Conservation (phyloP, 2,113 vertebrate genomes). For the Pungitius pungitius region DNA sequence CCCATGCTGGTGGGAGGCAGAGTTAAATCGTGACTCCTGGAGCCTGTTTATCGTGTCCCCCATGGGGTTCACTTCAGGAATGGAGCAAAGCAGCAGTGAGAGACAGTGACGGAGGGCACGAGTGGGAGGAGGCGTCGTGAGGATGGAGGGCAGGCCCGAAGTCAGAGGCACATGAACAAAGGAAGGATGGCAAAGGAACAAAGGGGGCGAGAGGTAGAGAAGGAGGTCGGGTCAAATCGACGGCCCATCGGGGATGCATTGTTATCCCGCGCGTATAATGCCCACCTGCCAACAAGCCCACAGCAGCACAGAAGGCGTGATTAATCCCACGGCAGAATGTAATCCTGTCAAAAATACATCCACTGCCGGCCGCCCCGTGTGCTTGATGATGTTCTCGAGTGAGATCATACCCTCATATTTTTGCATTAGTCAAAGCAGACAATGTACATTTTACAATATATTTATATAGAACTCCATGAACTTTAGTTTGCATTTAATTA, state of each 20-base stretch:
- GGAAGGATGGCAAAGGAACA: conserved; percentile 35
- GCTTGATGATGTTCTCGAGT: neutral
- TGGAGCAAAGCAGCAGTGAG: conserved; percentile 7
- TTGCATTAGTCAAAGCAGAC: neutral
- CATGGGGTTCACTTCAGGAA: conserved; percentile 23
- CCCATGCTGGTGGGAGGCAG: conserved; percentile 23
- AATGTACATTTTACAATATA: neutral
- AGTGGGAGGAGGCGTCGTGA: neutral
- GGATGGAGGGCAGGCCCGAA: conserved; percentile 2
- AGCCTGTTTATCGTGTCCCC: conserved; percentile 50
- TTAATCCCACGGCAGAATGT: conserved; percentile 35
- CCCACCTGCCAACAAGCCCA: conserved; percentile 41
- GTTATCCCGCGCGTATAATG: conserved; percentile 41
- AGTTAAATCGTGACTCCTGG: conserved; percentile 32
- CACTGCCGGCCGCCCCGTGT: too few relatives aligned
- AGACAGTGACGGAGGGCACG: neutral
- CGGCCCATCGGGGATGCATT: conserved; percentile 35
- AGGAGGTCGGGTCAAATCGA: conserved; percentile 59
- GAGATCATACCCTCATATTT: conserved; percentile 1
- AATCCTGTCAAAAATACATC: conserved; percentile 7
- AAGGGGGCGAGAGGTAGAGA: conserved; percentile 28
- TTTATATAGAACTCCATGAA: neutral
- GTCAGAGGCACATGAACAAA: too few relatives aligned
- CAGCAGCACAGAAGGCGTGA: neutral
- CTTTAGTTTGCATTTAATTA: neutral